Evolutionary conservation across 2,888 invertebrate species (phyloP).

Genomic region (Aporophyla lueneburgensis): DNA sequence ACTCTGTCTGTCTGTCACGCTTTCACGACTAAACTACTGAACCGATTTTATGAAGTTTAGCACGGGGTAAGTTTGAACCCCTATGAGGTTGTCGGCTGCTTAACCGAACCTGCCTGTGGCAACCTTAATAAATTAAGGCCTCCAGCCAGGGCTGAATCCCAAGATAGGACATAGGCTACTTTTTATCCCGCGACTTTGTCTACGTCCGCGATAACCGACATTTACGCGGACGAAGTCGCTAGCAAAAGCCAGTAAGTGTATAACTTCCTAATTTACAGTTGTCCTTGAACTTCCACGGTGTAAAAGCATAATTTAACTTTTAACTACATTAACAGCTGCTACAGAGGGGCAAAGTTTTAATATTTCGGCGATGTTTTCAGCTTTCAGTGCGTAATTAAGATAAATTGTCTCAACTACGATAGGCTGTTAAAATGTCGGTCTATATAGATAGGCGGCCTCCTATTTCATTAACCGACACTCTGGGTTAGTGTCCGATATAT

Average conservation of each 20-base stretch:
- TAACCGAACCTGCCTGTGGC: no score
- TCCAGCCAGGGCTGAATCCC: no score
- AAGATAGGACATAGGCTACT: no score
- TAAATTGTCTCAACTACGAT: constrained; percentile 47
- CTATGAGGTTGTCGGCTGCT: no score
- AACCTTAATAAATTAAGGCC: no score
- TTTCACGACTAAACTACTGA: no score
- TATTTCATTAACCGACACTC: constrained; percentile 27
- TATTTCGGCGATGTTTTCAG: constrained; percentile 35
- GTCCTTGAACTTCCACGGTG: constrained; percentile 4
- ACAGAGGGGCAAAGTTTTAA: constrained; percentile 41
- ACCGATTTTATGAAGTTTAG: no score
- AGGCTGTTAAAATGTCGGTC: constrained; percentile 22
- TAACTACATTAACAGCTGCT: constrained; percentile 41
- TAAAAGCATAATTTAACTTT: constrained; percentile 16
- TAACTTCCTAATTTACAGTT: constrained; percentile 1
- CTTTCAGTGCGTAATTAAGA: constrained; percentile 38
- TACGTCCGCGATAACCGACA: no score
- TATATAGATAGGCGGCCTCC: constrained; percentile 1
- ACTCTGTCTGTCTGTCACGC: no score
- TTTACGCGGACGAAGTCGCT: no score
- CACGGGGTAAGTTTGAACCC: no score
- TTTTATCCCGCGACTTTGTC: no score
- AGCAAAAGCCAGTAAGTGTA: background rate
- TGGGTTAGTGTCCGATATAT: constrained; percentile 16